These are phyloP conservation scores for Borostomias antarcticus DNA, from an alignment of 2,797 vertebrate genomes.

Conservation along the genomic window DNA sequence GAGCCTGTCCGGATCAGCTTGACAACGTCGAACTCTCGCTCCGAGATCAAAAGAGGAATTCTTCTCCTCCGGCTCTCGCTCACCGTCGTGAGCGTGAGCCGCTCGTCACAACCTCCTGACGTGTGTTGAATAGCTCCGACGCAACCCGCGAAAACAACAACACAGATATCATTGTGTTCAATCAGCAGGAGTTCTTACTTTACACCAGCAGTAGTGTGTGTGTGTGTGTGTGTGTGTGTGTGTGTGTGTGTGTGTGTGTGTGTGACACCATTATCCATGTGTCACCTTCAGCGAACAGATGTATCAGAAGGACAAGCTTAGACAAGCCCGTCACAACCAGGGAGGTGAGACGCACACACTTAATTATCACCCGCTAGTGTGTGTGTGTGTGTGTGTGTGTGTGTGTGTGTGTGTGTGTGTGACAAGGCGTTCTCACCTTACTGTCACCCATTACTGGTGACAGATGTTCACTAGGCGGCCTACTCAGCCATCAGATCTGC, in stretches of 20 bases:
- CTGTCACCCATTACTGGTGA: constrained; percentile 42
- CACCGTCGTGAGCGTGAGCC: too few relatives aligned
- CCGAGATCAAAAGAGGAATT: background rate
- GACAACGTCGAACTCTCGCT: constrained; percentile 14
- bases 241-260: constrained; percentile 10
- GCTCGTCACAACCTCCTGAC: too few relatives aligned
- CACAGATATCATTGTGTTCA: too few relatives aligned
- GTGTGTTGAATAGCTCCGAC: too few relatives aligned
- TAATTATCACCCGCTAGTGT: background rate
- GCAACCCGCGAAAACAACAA: too few relatives aligned
- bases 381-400: constrained; percentile 1
- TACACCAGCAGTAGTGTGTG: too few relatives aligned
- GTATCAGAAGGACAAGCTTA: background rate
- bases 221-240: background rate
- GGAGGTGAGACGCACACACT: constrained; percentile 14
- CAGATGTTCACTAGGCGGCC: constrained; percentile 50
- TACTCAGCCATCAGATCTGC: constrained; percentile 36
- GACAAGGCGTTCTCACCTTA: constrained; percentile 36
- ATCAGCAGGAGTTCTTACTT: too few relatives aligned
- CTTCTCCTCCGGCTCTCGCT: background rate
- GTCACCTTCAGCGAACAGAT: constrained; percentile 1
- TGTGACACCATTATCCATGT: too few relatives aligned
- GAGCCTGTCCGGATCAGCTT: constrained; percentile 8
- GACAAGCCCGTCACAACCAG: background rate
- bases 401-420: background rate